Evolutionary conservation across 2,113 vertebrate genomes (phyloP).

Genomic region (Triplophysa dalaica): DNA sequence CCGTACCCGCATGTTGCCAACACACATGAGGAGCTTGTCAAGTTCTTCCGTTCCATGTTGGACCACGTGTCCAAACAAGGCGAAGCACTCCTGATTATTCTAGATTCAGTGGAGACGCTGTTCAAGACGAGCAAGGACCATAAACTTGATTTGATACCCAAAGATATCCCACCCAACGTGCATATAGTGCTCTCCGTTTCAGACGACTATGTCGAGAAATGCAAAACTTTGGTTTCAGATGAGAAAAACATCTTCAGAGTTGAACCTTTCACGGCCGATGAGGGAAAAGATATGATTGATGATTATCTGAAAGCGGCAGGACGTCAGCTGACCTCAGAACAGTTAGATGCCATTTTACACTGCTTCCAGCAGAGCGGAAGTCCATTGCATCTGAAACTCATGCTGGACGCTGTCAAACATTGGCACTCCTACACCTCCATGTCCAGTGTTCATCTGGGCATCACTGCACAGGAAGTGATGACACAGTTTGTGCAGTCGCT

Average conservation of each 20-base stretch:
- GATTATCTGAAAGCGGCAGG: constrained; percentile 55
- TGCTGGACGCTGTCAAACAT: constrained; percentile 69
- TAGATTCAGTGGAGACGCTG: constrained; percentile 76
- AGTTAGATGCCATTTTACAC: constrained; percentile 62
- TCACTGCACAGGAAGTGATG: constrained; percentile 63
- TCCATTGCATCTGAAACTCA: constrained; percentile 74
- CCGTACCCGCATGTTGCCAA: constrained; percentile 64
- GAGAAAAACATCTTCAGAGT: constrained; percentile 66
- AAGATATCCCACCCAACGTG: constrained; percentile 70
- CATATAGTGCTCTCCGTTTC: constrained; percentile 74
- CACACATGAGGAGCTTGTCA: constrained; percentile 61
- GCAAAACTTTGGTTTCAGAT: constrained; percentile 48
- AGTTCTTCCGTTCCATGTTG: constrained; percentile 73
- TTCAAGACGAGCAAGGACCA: constrained; percentile 50
- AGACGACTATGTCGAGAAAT: constrained; percentile 49
- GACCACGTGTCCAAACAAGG: constrained; percentile 65
- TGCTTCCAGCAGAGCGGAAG: constrained; percentile 66
- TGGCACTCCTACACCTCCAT: constrained; percentile 73
- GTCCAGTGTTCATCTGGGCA: constrained; percentile 58
- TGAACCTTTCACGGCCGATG: constrained; percentile 62
- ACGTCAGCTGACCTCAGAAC: constrained; percentile 60
- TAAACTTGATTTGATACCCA: constrained; percentile 74
- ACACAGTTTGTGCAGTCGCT: constrained; percentile 70
- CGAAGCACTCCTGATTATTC: constrained; percentile 72
- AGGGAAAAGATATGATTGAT: constrained; percentile 68